Evolutionary conservation across 2,888 invertebrate genomes (phyloP), one percentile per base, ranked within the genome.

Genomic region (Sialis lutaria): DNA sequence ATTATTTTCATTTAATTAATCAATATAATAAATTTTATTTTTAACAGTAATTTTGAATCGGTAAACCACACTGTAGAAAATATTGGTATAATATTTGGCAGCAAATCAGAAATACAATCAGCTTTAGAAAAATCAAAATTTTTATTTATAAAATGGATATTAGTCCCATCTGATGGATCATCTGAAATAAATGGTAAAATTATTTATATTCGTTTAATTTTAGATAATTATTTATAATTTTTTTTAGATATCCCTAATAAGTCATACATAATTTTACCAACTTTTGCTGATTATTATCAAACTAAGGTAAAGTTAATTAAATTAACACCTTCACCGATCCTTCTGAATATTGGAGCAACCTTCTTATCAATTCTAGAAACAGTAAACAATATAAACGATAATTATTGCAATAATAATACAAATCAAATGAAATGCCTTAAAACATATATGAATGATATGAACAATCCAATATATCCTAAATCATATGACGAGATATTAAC

Each of bases 311-410:
- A 53, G 39, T 47, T 55, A 30, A 53, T 54, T 33, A 57, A 57
- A 47, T 54, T 64, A 22, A 50, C 58, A 31, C 60, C 62, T 13
- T 56, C 58, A 7, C 60, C 62, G 3, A 35, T 62, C 32, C 53
- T 65, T 6, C 60, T 66, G 40, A 64, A 64, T 47, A 53, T 63
- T 7, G 62, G 64, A 0, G 54, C 54, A 47, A 61, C 63, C 3
- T 52, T 66, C 9, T 40, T 64, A 9, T 54, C 53, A 39, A 58
- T 56, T 44, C 54, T 56, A 0, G 51, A 55, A 45, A 54, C 44
- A 64, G 64, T 52, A 62, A 61, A 49, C 56, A 58, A 45, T 60
- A 61, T 1, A 46, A 48, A 3, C 53, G 58, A 45, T 61, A 61
- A 55, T 9, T 58, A n/a, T 53, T 56, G 44, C 64, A 63, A 50